Evolutionary conservation across 2,797 vertebrate genomes (phyloP).

Genomic region (Mareca penelope): DNA sequence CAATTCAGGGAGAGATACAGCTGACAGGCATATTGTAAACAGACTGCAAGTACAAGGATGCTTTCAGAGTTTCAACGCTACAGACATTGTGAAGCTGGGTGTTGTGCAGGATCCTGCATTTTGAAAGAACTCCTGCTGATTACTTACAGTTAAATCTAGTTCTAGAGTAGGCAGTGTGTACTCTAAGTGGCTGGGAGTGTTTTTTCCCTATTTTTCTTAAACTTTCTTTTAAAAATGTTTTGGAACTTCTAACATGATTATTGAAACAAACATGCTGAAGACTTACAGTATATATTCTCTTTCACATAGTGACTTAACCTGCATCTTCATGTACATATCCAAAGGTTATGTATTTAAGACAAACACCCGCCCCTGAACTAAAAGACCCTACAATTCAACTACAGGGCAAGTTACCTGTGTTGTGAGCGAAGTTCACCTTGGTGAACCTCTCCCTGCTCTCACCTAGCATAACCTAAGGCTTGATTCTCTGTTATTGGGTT

Average conservation of each 20-base stretch:
- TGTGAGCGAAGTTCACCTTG: not conserved
- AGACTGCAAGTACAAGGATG: not conserved
- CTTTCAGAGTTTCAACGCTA: not conserved
- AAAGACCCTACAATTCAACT: fast-evolving
- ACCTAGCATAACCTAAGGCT: fast-evolving
- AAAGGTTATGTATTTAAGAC: not conserved
- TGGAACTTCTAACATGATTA: not conserved
- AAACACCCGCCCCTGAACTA: not conserved
- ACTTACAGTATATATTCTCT: not conserved
- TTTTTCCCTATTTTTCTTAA: not conserved
- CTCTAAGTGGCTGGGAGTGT: fast-evolving
- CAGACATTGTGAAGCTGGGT: fast-evolving
- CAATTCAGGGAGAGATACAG: not conserved
- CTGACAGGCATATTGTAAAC: not conserved
- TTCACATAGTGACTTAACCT: too few relatives aligned
- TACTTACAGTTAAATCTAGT: fast-evolving
- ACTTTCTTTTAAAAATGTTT: not conserved
- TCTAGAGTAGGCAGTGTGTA: not conserved
- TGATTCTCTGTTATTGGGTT: fast-evolving
- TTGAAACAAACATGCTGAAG: not conserved
- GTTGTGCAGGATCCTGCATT: not conserved
- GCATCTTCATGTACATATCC: not conserved
- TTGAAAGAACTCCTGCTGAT: not conserved
- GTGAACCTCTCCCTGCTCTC: not conserved
- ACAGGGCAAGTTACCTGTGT: not conserved